Percentiles rank a stretch among this genome's conserved stretches.
Evolutionary conservation across 2,888 invertebrate species (phyloP).

Genomic region (Dasypogon diadema): DNA sequence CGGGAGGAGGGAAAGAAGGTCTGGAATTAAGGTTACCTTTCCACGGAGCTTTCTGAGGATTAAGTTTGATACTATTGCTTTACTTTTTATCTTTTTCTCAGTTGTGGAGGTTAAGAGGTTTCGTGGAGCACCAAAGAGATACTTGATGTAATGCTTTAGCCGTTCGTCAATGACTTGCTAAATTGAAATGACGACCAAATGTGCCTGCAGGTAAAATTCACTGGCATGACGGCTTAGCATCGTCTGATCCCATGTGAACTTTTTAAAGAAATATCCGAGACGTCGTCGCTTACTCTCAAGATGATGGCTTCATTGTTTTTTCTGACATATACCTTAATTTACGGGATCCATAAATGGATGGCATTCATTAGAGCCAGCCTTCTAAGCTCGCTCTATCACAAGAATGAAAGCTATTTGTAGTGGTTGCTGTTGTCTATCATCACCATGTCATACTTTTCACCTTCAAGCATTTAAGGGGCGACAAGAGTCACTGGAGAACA

Average conservation of each 20-base stretch:
- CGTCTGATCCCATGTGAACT: neutral
- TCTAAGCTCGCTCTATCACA: neutral
- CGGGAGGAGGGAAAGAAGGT: neutral
- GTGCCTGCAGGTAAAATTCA: neutral
- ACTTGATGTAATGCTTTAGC: constrained; percentile 9
- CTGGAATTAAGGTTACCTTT: constrained; percentile 9
- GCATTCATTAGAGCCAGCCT: constrained; percentile 9
- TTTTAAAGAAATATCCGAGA: neutral
- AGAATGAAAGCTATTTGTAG: neutral
- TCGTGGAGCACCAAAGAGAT: neutral
- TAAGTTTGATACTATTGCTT: neutral
- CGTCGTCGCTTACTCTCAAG: neutral
- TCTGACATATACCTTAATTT: constrained; percentile 23
- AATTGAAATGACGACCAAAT: neutral
- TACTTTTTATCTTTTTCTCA: neutral
- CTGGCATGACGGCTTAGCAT: neutral
- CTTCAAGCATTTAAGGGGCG: neutral
- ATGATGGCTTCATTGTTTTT: constrained; percentile 26
- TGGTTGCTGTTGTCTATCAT: neutral
- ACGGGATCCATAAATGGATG: constrained; percentile 15
- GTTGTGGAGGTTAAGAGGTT: neutral
- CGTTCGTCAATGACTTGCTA: constrained; percentile 24
- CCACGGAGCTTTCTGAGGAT: neutral
- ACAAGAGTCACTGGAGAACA: neutral
- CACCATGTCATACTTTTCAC: neutral